Evolutionary conservation across 2,797 vertebrate species (phyloP).

Genomic region (Eutrigla gurnardus): DNA sequence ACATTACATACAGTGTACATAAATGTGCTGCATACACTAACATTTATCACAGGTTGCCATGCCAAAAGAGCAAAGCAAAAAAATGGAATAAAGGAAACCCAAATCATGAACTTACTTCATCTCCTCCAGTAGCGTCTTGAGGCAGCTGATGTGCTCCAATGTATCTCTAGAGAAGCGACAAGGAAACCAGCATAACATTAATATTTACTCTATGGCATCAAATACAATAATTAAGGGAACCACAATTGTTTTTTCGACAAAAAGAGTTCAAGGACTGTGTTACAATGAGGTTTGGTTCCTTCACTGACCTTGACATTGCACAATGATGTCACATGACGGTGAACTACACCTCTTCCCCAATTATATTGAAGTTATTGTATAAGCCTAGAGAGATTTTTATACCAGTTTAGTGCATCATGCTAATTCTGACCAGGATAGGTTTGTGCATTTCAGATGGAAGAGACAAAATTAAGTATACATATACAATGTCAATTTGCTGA

Average conservation of each 20-base stretch:
- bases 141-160: conserved; percentile 40
- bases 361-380: neutral
- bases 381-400: neutral
- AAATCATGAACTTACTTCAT: conserved; percentile 60
- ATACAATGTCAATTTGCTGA: neutral
- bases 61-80: conserved; percentile 3
- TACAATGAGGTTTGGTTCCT: neutral
- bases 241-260: neutral
- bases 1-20: conserved; percentile 19
- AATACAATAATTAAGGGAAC: neutral
- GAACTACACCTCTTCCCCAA: neutral
- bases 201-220: conserved; percentile 7
- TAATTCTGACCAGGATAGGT: neutral
- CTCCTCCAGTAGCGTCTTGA: conserved; percentile 52
- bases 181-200: conserved; percentile 22
- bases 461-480: no score
- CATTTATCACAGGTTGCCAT: conserved; percentile 11
- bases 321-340: neutral
- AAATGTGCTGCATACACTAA: neutral
- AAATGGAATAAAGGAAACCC: neutral
- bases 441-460: neutral
- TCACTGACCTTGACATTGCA: neutral
- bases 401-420: neutral
- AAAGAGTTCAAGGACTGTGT: neutral
- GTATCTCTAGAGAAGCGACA: conserved; percentile 40